Base-by-base conservation (phyloP, 2,797 vertebrate species). In the Euthynnus affinis region DNA sequence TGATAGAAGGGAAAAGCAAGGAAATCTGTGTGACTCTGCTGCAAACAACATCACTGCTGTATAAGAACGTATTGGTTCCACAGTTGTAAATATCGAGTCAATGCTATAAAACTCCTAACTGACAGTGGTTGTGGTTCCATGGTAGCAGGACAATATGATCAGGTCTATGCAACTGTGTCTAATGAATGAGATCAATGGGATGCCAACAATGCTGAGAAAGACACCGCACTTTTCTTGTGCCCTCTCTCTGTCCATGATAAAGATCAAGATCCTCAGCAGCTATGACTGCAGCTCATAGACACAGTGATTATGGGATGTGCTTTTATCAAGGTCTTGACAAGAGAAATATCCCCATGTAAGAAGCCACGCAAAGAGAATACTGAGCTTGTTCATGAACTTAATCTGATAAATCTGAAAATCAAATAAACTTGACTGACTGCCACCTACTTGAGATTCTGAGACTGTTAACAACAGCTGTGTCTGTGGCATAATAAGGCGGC, bases 401-500 rank as follows among this genome's bases (percentile, higher is more conserved):
- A 59, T 40, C 37, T 40, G 37, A 48, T 58, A 0, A 53, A 59
- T 55, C 14, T n/a, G 37, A 77, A 48, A 63, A 63, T 23, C 15
- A 32, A 59, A 53, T 69, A 3, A 73, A 64, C 27, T 66, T 67
- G 34, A 72, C 37, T 37, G 51, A 63, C 42, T 42, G 40, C 37
- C 42, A 57, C 42, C 55, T 70, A 60, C 46, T 48, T 62, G 15
- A 68, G 57, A 82, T 44, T 67, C 27, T 68, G 40, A 56, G 27
- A 56, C 52, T 55, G 44, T 68, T 51, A 25, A 63, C 42, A 15
- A 0, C 1, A 61, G 65, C 76, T 51, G n/a, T 49, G 46, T 49
- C 46, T 49, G 46, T 18, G 17, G 46, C 46, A 49, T 49, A 49
- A 49, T 59, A 37, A 71, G 51, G 27, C 29, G 25, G 49, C 6